Conservation (phyloP, 2,113 vertebrate genomes). For the Rhipidura dahli region DNA sequence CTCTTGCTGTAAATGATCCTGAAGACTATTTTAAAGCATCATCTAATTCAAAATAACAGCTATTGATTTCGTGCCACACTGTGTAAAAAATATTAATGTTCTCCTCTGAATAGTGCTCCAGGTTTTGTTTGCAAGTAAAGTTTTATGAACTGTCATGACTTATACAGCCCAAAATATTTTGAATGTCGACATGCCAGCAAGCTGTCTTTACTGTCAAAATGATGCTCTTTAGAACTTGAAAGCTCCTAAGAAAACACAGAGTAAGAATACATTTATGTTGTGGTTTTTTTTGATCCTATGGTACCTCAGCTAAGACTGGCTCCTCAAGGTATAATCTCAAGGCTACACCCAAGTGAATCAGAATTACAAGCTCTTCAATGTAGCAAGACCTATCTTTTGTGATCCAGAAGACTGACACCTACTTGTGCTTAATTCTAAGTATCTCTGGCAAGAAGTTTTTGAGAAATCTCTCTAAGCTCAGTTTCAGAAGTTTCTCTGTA, state of each 20-base stretch:
- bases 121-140: background rate
- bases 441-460: background rate
- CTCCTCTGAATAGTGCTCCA: background rate
- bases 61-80: background rate
- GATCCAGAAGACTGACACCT: background rate
- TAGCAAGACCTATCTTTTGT: background rate
- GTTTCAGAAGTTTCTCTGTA: background rate
- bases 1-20: background rate
- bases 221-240: background rate
- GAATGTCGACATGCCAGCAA: background rate
- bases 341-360: background rate
- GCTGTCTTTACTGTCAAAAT: background rate
- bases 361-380: background rate
- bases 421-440: background rate
- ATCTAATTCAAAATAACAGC: background rate
- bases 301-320: background rate
- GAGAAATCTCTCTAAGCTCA: background rate
- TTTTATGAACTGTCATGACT: background rate
- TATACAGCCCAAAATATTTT: background rate
- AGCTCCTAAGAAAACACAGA: background rate
- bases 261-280: background rate
- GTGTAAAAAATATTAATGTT: background rate
- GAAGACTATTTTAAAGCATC: background rate
- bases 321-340: background rate
- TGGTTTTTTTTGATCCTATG: background rate